These are phyloP conservation scores for Drosophila pseudoobscura DNA, from an alignment of 1,140 invertebrate species.

Conservation along the genomic window DNA sequence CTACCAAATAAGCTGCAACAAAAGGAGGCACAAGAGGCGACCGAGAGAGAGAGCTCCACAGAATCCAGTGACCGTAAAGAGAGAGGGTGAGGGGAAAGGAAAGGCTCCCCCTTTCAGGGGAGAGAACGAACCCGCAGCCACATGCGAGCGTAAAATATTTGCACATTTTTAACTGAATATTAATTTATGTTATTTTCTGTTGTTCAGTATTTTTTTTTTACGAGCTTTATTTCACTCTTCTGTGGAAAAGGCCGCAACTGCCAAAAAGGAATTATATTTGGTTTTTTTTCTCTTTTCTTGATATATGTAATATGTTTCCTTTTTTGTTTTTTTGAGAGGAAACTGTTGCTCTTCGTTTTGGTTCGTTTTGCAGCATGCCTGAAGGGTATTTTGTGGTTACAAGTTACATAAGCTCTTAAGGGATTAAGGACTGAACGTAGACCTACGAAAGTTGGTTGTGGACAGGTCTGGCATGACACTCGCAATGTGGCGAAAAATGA, in stretches of 20 bases:
- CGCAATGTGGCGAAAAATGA: too few relatives aligned
- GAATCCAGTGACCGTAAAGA: slow-evolving; percentile 50
- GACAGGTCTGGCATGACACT: too few relatives aligned
- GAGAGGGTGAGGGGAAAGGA: slow-evolving; percentile 3
- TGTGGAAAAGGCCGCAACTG: slow-evolving; percentile 7
- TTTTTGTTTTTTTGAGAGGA: too few relatives aligned
- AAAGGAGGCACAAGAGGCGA: slow-evolving; percentile 3
- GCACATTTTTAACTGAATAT: slow-evolving; percentile 76
- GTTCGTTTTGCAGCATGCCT: too few relatives aligned
- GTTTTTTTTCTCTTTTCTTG: slow-evolving; percentile 3
- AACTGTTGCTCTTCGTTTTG: too few relatives aligned
- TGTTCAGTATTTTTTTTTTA: slow-evolving; percentile 23
- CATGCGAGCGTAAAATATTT: slow-evolving; percentile 64
- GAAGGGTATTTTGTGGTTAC: too few relatives aligned
- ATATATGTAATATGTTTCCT: too few relatives aligned
- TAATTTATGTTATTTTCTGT: slow-evolving; percentile 72
- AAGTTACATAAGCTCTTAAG: too few relatives aligned
- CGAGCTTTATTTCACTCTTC: slow-evolving; percentile 14
- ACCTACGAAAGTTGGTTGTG: too few relatives aligned
- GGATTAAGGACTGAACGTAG: too few relatives aligned
- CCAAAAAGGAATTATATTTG: slow-evolving; percentile 22
- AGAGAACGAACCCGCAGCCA: slow-evolving; percentile 18
- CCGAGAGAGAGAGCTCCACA: slow-evolving; percentile 5
- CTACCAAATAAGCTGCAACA: background rate
- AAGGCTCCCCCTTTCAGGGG: too few relatives aligned